Base-by-base conservation (phyloP, 2,888 invertebrate genomes). In the Augochlorella aurata region DNA sequence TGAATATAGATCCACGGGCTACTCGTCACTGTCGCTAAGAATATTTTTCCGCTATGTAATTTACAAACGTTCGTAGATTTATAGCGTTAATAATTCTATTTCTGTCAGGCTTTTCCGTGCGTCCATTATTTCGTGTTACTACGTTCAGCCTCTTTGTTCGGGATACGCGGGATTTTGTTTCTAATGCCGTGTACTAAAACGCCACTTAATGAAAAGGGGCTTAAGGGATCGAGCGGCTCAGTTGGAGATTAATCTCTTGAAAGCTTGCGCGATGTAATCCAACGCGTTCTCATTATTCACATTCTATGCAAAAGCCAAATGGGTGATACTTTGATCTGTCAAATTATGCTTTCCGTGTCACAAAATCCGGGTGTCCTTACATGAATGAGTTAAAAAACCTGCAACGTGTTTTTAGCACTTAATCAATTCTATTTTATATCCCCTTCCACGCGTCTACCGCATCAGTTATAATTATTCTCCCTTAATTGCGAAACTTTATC, bases 241-340 rank as follows among this genome's bases (percentile, higher is more conserved):
- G 85, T 67, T 73, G 68, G 71, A 77, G 85, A 87, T 87, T 86
- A 86, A 87, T 87, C 83, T 85, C 79, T 84, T 79, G 72, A 79
- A 85, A 80, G 78, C 76, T 80, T 63, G 74, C 75, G 66, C 80
- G 74, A 66, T 76, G 82, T 83, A 83, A 86, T 74, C 63, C 83
- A 66, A 68, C 77, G 74, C 67, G 67, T 71, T 82, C 82, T 82
- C 78, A 52, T 83, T 82, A 83, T 74, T 83, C 78, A 68, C 67
- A 65, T 78, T 74, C 66, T 45, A 47, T 38, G 65, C 50, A 65
- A 18, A 45, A 61, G 50, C 52, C 81, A 47, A 74, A 80, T 71
- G 50, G 24, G 71, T 54, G 66, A 14, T 69, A 65, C 44, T 47
- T n/a, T 74, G 63, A 79, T 79, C 72, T 54, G 66, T 72, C 66